These are phyloP conservation scores for Ciconia nigra DNA, from an alignment of 2,797 vertebrate genomes.

Conservation along the genomic window DNA sequence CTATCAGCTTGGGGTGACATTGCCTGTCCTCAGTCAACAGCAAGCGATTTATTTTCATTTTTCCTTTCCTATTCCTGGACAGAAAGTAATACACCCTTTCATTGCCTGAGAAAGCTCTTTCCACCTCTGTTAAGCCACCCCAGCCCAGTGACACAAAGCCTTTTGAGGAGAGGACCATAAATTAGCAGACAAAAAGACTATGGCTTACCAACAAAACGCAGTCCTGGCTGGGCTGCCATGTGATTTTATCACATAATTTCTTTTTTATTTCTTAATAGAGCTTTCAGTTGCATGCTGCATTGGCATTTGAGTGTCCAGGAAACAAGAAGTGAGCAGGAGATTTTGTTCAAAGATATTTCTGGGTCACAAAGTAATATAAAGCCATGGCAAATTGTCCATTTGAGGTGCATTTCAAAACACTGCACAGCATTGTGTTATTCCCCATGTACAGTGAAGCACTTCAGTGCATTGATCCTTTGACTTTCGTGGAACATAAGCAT, in stretches of 20 bases:
- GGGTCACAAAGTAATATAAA: background rate
- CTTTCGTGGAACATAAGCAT: background rate
- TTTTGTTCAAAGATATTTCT: background rate
- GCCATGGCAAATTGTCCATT: background rate
- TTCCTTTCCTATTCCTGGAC: background rate
- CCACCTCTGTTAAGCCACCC: background rate
- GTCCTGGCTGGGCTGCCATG: background rate
- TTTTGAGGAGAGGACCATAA: background rate
- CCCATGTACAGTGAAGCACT: background rate
- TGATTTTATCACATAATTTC: background rate
- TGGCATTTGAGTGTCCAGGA: background rate
- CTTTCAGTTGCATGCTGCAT: background rate
- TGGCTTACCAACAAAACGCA: rapidly evolving
- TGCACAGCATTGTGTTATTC: background rate
- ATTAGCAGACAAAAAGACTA: background rate
- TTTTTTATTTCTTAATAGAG: background rate
- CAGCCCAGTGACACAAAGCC: background rate
- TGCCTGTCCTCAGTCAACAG: background rate
- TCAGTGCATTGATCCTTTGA: background rate
- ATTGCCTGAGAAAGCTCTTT: background rate
- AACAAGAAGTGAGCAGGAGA: background rate
- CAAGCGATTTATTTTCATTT: background rate
- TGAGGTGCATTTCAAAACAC: background rate
- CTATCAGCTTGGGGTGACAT: background rate
- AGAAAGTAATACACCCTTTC: background rate